Conservation (phyloP, 2,888 invertebrate genomes). For the Drosophila testacea region DNA sequence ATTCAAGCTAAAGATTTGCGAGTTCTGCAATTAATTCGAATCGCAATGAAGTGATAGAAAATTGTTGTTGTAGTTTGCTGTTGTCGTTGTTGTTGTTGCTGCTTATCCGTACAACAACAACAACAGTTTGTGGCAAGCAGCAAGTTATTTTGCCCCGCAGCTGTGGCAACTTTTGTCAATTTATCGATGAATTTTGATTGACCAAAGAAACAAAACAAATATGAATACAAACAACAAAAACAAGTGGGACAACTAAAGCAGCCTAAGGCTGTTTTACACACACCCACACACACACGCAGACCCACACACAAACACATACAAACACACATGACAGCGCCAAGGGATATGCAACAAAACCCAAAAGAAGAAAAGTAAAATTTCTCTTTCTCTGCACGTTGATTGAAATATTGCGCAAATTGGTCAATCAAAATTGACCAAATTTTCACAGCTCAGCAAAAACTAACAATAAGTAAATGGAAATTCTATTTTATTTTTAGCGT, state of each 20-base stretch:
- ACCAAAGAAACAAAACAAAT: conserved; percentile 39
- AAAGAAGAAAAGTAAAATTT: conserved; percentile 6
- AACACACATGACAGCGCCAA: conserved; percentile 11
- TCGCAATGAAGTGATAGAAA: conserved; percentile 55
- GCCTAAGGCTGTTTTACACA: conserved; percentile 8
- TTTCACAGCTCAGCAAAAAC: background rate
- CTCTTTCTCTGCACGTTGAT: conserved; percentile 24
- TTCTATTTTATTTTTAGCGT: background rate
- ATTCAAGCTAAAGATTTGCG: conserved; percentile 69
- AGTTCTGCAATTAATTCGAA: conserved; percentile 64
- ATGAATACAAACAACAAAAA: conserved; percentile 23
- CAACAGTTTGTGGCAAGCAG: background rate
- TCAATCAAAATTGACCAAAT: conserved; percentile 49
- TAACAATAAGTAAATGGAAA: conserved; percentile 1
- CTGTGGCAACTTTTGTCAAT: conserved; percentile 52
- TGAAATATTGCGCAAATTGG: conserved; percentile 48
- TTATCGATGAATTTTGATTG: conserved; percentile 61
- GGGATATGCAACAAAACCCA: conserved; percentile 21
- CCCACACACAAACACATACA: conserved; percentile 7
- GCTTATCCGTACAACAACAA: conserved; percentile 12
- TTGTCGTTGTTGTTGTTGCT: conserved; percentile 21
- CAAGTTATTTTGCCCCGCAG: conserved; percentile 23
- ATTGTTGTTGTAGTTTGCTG: conserved; percentile 12
- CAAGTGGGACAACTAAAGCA: conserved; percentile 2
- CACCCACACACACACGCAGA: conserved; percentile 3